Evolutionary conservation across 2,888 invertebrate genomes (phyloP).

Genomic region (Drosophila maculinotata): DNA sequence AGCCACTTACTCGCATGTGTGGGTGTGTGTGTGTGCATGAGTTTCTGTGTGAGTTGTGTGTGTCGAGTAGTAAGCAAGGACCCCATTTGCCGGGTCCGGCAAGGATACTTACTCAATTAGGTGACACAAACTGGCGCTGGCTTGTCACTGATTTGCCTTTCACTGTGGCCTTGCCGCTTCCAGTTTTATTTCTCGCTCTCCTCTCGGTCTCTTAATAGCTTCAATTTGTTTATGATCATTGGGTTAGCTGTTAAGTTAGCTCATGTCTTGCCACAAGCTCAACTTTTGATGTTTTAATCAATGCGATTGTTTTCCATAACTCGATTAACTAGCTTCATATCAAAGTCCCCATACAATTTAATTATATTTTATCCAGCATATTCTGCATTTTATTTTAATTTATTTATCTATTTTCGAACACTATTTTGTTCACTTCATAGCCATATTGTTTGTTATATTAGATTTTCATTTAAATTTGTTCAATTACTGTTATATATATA

Average conservation of each 20-base stretch:
- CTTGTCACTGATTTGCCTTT: slow-evolving; percentile 67
- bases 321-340: not conserved
- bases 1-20: slow-evolving; percentile 50
- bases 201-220: slow-evolving; percentile 34
- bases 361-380: not conserved
- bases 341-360: not conserved
- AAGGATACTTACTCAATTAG: slow-evolving; percentile 73
- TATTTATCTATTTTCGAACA: no score
- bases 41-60: slow-evolving; percentile 7
- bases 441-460: no score
- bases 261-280: slow-evolving; percentile 5
- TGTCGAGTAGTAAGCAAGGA: slow-evolving; percentile 18
- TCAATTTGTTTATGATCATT: slow-evolving; percentile 57
- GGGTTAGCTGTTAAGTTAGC: slow-evolving; percentile 16
- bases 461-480: no score
- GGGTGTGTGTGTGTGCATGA: slow-evolving; percentile 9
- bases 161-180: slow-evolving; percentile 31
- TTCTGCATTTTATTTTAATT: not conserved
- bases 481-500: no score
- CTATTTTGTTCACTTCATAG: no score
- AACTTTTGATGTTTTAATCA: slow-evolving; percentile 19
- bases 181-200: slow-evolving; percentile 23
- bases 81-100: slow-evolving; percentile 32
- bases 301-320: slow-evolving; percentile 5
- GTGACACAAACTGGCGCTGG: slow-evolving; percentile 60